Evolutionary conservation across 37 sponge, comb jelly and placozoan species (phyloP), one percentile per base, ranked within the genome.

Genomic region (Hexactinellida sp.): DNA sequence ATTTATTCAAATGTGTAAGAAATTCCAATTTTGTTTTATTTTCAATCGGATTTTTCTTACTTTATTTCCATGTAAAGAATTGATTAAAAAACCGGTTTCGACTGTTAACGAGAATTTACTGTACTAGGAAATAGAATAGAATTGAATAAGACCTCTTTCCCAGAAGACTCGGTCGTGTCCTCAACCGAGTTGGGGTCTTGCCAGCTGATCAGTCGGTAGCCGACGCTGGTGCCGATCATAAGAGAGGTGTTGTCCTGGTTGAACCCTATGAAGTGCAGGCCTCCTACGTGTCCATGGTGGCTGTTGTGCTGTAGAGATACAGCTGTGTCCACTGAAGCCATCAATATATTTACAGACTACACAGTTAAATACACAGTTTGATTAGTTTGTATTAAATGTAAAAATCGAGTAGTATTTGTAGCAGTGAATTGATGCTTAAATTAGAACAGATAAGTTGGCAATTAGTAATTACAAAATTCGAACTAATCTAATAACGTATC

Each of bases 211-310:
- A 63, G 76, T n/a, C 76, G 3, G 34, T 63, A 63, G 32, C 76
- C 76, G 25, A 25, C 19, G 13, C 28, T n/a, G 3, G 76, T 63
- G 34, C 76, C 76, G 32, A 28, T 28, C 76, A 63, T 10, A 25
- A 63, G 76, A 63, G 76, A 63, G 34, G 76, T 63, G 34, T 63
- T 63, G 76, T 63, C 76, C 13, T 63, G 76, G 13, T 63, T 63
- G 76, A 63, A 63, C 34, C 76, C 76, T 3, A 63, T 63, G 34
- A 63, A 63, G 76, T 63, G 76, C 13, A 63, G 34, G 3, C 76
- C 76, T 10, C 28, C 28, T 10, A 63, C 13, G 34, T 7, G 3
- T 23, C 76, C 76, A 21, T 10, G 76, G n/a, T n/a, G n/a, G n/a
- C n/a, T n/a, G 34, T 1, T 63, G 76, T 63, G 76, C 13, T 5